phyloP scores from a whole-genome alignment of 2,113 vertebrate species.

The Plecotus auritus region DNA sequence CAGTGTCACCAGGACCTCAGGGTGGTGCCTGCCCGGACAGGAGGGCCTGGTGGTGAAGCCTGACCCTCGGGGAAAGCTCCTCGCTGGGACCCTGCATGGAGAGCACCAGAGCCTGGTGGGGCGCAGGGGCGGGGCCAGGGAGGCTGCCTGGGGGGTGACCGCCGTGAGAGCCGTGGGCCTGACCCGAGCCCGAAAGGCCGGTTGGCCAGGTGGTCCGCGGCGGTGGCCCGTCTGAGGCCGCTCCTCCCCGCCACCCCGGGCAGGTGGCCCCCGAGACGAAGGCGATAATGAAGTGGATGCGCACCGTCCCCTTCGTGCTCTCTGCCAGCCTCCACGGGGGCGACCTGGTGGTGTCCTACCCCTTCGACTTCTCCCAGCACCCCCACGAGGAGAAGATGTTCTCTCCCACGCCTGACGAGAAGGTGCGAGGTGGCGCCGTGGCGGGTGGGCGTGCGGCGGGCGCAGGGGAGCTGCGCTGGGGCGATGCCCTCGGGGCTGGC shows the following conservation, averaged over 20 bases:
- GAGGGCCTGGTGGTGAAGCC: too few relatives aligned
- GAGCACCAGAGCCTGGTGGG: not conserved
- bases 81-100: rapidly evolving
- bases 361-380: conserved; percentile 93
- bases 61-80: not conserved
- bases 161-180: not conserved
- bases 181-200: too few relatives aligned
- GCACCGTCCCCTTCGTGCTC: conserved; percentile 90
- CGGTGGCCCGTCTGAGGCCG: rapidly evolving
- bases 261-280: conserved; percentile 97
- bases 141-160: not conserved
- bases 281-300: conserved; percentile 96
- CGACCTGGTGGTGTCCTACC: conserved; percentile 95
- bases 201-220: rapidly evolving
- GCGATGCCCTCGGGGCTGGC: not conserved
- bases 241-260: rapidly evolving
- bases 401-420: conserved; percentile 95
- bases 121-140: not conserved
- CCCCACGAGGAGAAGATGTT: conserved; percentile 91
- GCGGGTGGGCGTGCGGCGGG: rapidly evolving
- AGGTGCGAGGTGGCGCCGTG: conserved; percentile 79
- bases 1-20: not conserved
- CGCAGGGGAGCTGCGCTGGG: rapidly evolving
- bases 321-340: conserved; percentile 97
- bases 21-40: not conserved